A percentile compares a stretch with the other conserved stretches of the same genome.
phyloP scores from a whole-genome alignment of 1,140 invertebrate species.

The Diorhabda carinulata region DNA sequence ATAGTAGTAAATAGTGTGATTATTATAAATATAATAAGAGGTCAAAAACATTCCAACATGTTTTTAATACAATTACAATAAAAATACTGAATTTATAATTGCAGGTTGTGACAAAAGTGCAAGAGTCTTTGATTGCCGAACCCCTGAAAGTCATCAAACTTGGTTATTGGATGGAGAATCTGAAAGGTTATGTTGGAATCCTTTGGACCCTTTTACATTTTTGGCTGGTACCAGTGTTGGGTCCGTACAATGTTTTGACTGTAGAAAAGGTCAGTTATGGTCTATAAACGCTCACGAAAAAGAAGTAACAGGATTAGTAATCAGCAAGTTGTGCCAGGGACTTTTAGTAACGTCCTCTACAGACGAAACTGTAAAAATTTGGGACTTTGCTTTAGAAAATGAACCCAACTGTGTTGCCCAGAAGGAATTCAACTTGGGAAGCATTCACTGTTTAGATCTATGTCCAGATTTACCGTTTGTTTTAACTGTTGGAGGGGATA shows the following conservation, averaged over 20 bases:
- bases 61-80: no score
- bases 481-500: constrained; percentile 78
- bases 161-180: constrained; percentile 79
- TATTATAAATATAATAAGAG: no score
- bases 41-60: no score
- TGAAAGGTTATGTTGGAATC: constrained; percentile 85
- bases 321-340: constrained; percentile 65
- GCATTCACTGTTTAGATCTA: constrained; percentile 66
- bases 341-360: constrained; percentile 67
- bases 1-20: no score
- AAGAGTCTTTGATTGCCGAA: constrained; percentile 76
- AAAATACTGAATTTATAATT: constrained; percentile 19
- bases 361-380: constrained; percentile 74
- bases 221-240: constrained; percentile 78
- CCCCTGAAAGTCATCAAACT: constrained; percentile 58
- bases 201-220: constrained; percentile 66
- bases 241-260: constrained; percentile 74
- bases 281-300: constrained; percentile 72
- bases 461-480: constrained; percentile 80
- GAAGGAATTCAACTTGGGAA: constrained; percentile 63
- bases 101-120: constrained; percentile 60
- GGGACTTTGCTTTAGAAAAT: constrained; percentile 58
- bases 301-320: constrained; percentile 71
- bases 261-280: constrained; percentile 72
- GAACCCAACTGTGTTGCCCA: constrained; percentile 45